Evolutionary conservation across 23 tunicate genomes (phyloP), one percentile per base, ranked within the genome.

Genomic region (Halocynthia aurantium): DNA sequence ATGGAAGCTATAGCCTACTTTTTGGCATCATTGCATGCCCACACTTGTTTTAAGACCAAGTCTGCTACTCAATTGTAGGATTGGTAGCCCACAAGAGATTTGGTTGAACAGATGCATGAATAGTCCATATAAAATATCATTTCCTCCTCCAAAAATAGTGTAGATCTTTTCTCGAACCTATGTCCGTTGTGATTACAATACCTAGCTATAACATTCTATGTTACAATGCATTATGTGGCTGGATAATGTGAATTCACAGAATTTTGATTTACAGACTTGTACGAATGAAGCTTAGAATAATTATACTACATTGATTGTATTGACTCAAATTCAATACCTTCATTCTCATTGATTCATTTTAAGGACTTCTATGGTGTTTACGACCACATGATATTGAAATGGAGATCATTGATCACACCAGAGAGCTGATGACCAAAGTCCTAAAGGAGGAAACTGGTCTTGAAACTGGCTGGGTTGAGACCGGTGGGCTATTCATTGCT

Each of bases 401-500:
- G 58, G 76, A 83, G 62, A 72, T 88, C 22, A 73, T 68, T 10
- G 83, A 88, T 2, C 84, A 88, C 67, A 88, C 95, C 5, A 53
- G 95, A 19, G 76, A 74, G 65, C 84, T 88, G 56, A 88, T 88
- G 95, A 88, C 95, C 10, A 75, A 80, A 51, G 79, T 83, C 12
- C 57, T 88, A 63, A 67, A 64, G 55, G 71, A 88, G 63, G 95
- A 88, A 67, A 83, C 84, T 22, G 95, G 84, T 15, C 52, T 57
- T 52, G 88, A 88, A 57, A 88, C 95, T 1, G 95, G 95, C 40
- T 88, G 95, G 95, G 84, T 88, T 5, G 84, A 82, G 52, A 88
- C 95, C 9, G 95, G 95, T 6, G 95, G 95, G 8, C 55, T 88
- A 68, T 88, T 88, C 81, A 88, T 84, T 0, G 95, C 95, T 6